Conservation (phyloP, 2,113 vertebrate species). For the Pangasianodon gigas region DNA sequence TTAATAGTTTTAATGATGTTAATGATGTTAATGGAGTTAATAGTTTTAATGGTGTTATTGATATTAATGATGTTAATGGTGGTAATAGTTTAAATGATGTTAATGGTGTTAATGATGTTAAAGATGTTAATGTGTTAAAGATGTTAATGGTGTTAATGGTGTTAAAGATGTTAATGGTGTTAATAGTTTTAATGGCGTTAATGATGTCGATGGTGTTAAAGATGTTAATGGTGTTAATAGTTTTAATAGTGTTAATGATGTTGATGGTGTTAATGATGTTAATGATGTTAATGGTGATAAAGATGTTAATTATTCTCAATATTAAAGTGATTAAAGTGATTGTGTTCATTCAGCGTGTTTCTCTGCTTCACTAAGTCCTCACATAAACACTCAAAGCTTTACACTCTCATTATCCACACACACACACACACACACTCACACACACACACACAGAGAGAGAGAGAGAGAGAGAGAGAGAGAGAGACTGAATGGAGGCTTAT, state of each 20-base stretch:
- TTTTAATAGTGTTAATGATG: neutral
- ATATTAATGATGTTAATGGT: too few relatives aligned
- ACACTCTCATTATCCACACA: neutral
- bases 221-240: neutral
- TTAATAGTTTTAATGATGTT: too few relatives aligned
- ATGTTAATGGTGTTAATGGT: neutral
- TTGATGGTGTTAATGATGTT: neutral
- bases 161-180: neutral
- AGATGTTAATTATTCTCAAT: neutral
- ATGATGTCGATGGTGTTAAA: too few relatives aligned
- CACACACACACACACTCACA: constrained; percentile 6
- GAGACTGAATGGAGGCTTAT: neutral
- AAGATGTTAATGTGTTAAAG: neutral
- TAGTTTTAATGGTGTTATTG: too few relatives aligned
- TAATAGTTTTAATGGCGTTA: too few relatives aligned
- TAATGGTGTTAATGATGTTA: too few relatives aligned
- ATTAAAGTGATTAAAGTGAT: neutral
- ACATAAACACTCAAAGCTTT: constrained; percentile 6
- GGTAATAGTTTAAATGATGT: too few relatives aligned
- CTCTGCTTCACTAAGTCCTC: constrained; percentile 10
- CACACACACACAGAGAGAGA: neutral
- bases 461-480: neutral
- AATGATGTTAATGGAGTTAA: too few relatives aligned
- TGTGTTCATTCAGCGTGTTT: neutral
- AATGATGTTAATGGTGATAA: neutral